Percentiles rank a stretch among this genome's conserved stretches.
phyloP scores from a whole-genome alignment of 2,797 vertebrate genomes.

The Cryptoprocta ferox region DNA sequence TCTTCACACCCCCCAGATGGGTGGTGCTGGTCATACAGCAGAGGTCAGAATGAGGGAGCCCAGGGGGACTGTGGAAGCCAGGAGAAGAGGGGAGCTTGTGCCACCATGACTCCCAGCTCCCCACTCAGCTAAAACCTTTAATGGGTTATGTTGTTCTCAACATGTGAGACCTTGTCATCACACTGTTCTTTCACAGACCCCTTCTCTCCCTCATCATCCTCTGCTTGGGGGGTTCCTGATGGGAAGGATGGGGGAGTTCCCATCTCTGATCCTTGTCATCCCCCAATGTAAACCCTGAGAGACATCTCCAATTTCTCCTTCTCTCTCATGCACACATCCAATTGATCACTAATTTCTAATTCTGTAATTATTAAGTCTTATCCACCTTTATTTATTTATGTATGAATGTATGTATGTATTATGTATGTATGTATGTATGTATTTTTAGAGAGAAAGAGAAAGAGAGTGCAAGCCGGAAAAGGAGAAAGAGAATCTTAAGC shows the following conservation, averaged over 20 bases:
- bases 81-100: background rate
- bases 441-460: too few species aligned
- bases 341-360: background rate
- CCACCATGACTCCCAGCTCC: background rate
- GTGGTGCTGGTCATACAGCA: background rate
- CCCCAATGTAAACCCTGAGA: background rate
- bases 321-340: background rate
- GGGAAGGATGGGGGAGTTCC: background rate
- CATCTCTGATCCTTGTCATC: background rate
- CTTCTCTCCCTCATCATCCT: background rate
- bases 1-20: fast-evolving
- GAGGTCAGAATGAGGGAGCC: background rate
- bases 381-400: background rate
- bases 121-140: background rate
- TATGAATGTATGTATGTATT: too few species aligned
- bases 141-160: background rate
- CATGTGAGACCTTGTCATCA: background rate
- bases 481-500: too few species aligned
- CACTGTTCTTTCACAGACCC: background rate
- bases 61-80: background rate
- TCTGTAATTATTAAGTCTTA: background rate
- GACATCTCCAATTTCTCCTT: background rate
- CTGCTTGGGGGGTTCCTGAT: background rate
- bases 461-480: too few species aligned
- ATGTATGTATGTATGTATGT: too few species aligned